Evolutionary conservation across 2,113 vertebrate species (phyloP).

Genomic region (Labeo catla): DNA sequence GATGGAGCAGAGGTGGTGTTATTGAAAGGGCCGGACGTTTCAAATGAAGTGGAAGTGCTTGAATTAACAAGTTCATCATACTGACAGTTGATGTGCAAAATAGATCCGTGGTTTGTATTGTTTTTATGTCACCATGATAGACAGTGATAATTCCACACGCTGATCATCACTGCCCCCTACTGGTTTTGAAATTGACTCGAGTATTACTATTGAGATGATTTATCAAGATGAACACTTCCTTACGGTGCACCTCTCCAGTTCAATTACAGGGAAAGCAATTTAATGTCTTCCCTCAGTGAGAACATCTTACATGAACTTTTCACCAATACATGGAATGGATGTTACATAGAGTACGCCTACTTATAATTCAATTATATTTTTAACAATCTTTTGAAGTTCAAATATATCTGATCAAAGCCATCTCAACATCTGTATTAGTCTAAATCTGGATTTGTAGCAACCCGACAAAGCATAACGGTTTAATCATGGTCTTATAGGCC

Average conservation of each 20-base stretch:
- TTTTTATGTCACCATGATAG: neutral
- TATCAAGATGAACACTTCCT: conserved; percentile 21
- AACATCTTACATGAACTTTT: conserved; percentile 7
- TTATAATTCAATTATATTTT: neutral
- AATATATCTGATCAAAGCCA: conserved; percentile 11
- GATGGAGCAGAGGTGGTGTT: conserved; percentile 19
- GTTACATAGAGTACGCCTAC: neutral
- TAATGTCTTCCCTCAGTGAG: neutral
- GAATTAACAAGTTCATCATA: conserved; percentile 9
- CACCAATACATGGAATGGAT: neutral
- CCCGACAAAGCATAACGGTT: conserved; percentile 17
- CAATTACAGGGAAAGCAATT: conserved; percentile 16
- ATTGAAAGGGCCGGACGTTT: neutral
- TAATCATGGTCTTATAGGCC: conserved; percentile 16
- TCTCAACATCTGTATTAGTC: neutral
- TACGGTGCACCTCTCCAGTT: neutral
- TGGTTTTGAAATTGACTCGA: neutral
- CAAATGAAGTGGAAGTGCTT: neutral
- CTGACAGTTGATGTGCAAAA: neutral
- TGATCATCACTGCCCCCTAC: conserved; percentile 39
- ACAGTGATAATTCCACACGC: conserved; percentile 7
- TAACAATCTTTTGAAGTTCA: neutral
- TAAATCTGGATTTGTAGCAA: conserved; percentile 14
- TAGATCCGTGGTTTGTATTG: neutral
- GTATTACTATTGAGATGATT: conserved; percentile 5